Base-by-base conservation (phyloP, 2,113 vertebrate species). In the Centropus unirufus region DNA sequence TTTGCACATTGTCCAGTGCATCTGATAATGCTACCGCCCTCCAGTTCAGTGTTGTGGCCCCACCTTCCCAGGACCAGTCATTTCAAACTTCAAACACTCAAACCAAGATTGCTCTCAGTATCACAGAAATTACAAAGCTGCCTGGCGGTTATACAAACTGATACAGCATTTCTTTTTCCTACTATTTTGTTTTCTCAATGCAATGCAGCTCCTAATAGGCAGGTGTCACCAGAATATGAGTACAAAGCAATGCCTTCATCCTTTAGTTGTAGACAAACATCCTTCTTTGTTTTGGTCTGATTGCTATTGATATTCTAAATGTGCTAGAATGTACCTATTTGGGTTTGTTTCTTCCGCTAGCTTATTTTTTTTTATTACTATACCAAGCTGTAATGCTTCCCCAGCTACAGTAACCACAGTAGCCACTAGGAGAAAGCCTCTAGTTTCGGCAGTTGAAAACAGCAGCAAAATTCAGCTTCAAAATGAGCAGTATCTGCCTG, bases 41-140 rank as follows among this genome's bases (percentile, higher is more conserved):
- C 34, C 6, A 3, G 39, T 21, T 83, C 32, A 42, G 23, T 36
- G 12, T 12, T 64, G 58, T 36, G 14, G 29, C 82, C 72, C 30
- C 83, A 59, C 42, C 67, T 90, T 79, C 39, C 17, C 67, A 23
- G 36, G 4, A 52, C 40, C 68, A 90, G 49, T 96, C 79, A 90
- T 92, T 90, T 69, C 63, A 66, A 59, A 14, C 40, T 86, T 86
- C 20, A 76, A 30, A 61, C n/a, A 73, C 66, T 83, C 86, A 90
- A 83, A 86, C 29, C 0, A 2, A 88, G 23, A 83, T 44, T 68
- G 17, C 36, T 14, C 3, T 85, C 0, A 0, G 39, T 67, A 20
- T 64, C 54, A 49, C 24, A 12, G 40, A 36, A 39, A 1, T 5
- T 73, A 49, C 3, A 27, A 72, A 70, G 14, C 10, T 18, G 26